A percentile compares a stretch with the other conserved stretches of the same genome.
Conservation (phyloP, 2,888 invertebrate species). For the Norana najaformis region DNA sequence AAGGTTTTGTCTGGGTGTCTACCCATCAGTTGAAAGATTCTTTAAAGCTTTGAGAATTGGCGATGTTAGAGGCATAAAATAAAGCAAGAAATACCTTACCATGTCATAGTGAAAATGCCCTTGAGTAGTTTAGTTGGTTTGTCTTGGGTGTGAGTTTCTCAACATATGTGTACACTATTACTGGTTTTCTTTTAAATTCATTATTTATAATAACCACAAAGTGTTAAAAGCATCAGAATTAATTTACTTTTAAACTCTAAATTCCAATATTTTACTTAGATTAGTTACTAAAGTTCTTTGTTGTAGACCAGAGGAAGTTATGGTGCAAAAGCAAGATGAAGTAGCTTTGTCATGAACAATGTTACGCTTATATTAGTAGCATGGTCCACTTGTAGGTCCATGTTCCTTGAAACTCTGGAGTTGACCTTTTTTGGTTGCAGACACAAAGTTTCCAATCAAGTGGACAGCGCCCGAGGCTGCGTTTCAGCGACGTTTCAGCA, state of each 20-base stretch:
- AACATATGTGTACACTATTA: background rate
- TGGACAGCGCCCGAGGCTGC: slow-evolving; percentile 98
- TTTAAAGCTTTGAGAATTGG: background rate
- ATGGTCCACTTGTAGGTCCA: background rate
- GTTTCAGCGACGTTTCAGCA: slow-evolving; percentile 90
- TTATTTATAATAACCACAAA: no score
- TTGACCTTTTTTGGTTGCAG: slow-evolving; percentile 48
- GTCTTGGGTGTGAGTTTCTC: background rate
- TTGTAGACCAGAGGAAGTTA: background rate
- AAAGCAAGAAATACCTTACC: background rate
- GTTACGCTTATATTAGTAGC: background rate
- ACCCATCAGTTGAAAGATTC: background rate
- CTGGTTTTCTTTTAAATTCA: no score
- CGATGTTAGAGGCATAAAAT: background rate
- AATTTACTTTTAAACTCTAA: no score
- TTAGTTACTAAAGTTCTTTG: no score
- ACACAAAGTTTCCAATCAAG: slow-evolving; percentile 94
- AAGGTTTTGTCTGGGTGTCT: no score
- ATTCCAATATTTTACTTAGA: no score
- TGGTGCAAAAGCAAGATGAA: background rate
- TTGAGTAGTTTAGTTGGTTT: background rate
- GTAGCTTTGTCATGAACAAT: background rate
- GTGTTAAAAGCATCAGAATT: no score
- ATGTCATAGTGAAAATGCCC: background rate
- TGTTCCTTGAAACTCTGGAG: background rate